Evolutionary conservation across 53 echinoderm and acorn worm species (phyloP).

Genomic region (Echinarachnius parma): DNA sequence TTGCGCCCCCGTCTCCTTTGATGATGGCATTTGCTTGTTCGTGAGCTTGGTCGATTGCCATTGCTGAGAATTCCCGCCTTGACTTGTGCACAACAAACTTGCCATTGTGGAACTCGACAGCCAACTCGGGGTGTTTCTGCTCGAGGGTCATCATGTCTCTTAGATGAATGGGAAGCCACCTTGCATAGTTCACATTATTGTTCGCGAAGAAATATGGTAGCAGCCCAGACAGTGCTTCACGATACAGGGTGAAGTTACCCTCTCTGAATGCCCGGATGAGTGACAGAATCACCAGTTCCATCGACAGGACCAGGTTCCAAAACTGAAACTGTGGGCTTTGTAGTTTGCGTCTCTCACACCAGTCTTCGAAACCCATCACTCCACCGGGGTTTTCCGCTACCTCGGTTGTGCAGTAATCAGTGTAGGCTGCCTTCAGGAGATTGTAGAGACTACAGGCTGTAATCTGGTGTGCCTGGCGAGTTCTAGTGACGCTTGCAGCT

Average conservation of each 20-base stretch:
- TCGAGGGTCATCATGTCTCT: slow-evolving; percentile 40
- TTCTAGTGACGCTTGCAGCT: too few relatives aligned
- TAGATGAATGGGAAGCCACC: slow-evolving; percentile 45
- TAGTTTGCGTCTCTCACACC: slow-evolving; percentile 22
- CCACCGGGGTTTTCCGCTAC: too few relatives aligned
- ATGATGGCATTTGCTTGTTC: not conserved
- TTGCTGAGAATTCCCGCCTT: not conserved
- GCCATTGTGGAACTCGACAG: slow-evolving; percentile 7
- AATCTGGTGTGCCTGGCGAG: too few relatives aligned
- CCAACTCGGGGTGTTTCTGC: not conserved
- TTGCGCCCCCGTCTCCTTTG: not conserved
- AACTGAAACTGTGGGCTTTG: not conserved
- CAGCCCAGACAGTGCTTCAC: too few relatives aligned
- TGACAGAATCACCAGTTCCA: not conserved
- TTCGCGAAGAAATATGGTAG: slow-evolving; percentile 34
- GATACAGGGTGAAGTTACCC: not conserved
- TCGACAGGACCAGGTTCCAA: not conserved
- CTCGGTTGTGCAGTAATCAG: too few relatives aligned
- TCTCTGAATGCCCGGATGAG: slow-evolving; percentile 1
- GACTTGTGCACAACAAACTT: not conserved
- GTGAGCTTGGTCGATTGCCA: not conserved
- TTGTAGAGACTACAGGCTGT: too few relatives aligned
- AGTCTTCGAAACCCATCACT: slow-evolving; percentile 7
- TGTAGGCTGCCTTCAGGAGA: too few relatives aligned
- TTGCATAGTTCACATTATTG: slow-evolving; percentile 31